phyloP scores from a whole-genome alignment of 2,888 invertebrate species.

The Harpalus rufipes region DNA sequence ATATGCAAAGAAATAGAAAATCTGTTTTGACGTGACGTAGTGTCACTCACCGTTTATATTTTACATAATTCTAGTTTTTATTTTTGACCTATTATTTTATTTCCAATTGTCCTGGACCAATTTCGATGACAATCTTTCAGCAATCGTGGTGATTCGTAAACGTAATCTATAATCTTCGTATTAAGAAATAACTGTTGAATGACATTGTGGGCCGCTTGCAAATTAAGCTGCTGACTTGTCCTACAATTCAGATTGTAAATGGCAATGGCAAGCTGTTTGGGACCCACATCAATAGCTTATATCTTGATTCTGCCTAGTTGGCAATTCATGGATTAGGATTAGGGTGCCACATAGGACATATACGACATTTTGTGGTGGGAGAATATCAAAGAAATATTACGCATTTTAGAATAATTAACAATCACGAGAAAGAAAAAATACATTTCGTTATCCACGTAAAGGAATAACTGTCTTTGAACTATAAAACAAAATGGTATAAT shows the following conservation, averaged over 20 bases:
- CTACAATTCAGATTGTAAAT: constrained; percentile 15
- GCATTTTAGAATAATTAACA: no score
- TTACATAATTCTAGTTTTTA: no score
- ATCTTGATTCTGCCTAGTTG: constrained; percentile 47
- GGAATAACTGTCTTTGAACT: no score
- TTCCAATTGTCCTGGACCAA: neutral
- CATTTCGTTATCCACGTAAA: no score
- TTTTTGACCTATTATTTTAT: no score
- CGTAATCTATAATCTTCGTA: neutral
- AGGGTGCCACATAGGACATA: neutral
- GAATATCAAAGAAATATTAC: neutral
- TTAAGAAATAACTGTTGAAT: constrained; percentile 15
- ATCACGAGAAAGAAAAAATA: no score
- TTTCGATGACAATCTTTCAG: neutral
- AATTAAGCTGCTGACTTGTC: constrained; percentile 29
- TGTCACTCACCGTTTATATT: no score
- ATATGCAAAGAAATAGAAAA: no score
- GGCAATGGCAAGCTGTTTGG: neutral
- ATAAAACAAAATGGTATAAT: neutral
- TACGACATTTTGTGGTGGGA: neutral
- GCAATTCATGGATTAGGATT: constrained; percentile 19
- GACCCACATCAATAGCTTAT: constrained; percentile 51
- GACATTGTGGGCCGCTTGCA: constrained; percentile 17
- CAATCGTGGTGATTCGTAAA: neutral
- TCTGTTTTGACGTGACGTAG: no score